Base-by-base conservation (phyloP, 1,140 invertebrate genomes). In the Trichonephila clavipes region DNA sequence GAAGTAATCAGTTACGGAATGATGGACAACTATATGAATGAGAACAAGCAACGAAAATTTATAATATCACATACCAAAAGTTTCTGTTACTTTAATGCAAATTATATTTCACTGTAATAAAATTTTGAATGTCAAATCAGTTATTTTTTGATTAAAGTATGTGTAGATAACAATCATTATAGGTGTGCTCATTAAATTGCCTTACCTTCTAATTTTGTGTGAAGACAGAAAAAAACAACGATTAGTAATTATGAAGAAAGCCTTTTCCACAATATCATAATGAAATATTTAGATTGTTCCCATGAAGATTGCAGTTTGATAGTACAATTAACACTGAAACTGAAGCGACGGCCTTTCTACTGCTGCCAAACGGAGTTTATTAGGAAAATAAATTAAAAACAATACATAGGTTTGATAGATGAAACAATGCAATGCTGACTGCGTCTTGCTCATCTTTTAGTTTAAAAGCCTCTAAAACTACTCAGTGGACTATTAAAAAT, bases 251-350 rank as follows among this genome's bases (percentile, higher is more conserved):
- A 51, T 58, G 21, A 24, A 34, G 28, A 58, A 59, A 59, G 44
- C 16, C 21, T 19, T 85, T 58, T 24, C 40, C n/a, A 85, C 40
- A 85, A 85, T 51, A 58, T 58, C 82, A 85, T 85, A 58, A 85
- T 85, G 82, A 85, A 58, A 85, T n/a, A n/a, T 85, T 85, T 85
- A 85, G 82, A n/a, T 85, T 85, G 21, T 85, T 85, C 51, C 28
- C 51, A 51, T 85, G n/a, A n/a, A 85, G 40, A 85, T 85, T 85
- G n/a, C 19, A 58, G 82, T 85, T 85, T 59, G 82, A 85, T 85
- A 85, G 82, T 44, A 59, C 58, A 85, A 85, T 85, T 85, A 85
- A 85, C 82, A 85, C 82, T 85, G 82, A 85, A 85, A 85, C 82
- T 85, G 21, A 85, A 58, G 82, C 82, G 82, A 85, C 40, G 44